Evolutionary conservation across 30 jellyfish, hydroid and myxozoan species (phyloP).

Genomic region (Pelagia noctiluca): DNA sequence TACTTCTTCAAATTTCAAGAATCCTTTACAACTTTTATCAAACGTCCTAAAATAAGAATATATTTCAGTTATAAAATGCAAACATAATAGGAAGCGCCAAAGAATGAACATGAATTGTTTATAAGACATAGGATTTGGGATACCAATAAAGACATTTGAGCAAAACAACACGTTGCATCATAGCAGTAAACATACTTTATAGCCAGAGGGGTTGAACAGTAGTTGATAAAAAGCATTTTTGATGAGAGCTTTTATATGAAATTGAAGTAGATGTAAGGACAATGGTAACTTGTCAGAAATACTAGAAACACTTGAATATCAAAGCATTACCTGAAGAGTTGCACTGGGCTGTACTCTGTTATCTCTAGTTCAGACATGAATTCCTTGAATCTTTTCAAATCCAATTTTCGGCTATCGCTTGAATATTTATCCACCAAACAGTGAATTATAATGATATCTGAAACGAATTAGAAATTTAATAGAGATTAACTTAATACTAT

Average conservation of each 20-base stretch:
- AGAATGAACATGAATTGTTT: too few species aligned
- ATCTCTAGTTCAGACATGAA: conserved; percentile 20
- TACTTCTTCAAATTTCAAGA: conserved; percentile 45
- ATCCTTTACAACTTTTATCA: conserved; percentile 68
- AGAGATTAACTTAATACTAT: not conserved
- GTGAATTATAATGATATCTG: conserved; percentile 58
- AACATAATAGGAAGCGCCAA: too few species aligned
- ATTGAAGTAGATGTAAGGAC: too few species aligned
- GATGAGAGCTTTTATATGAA: too few species aligned
- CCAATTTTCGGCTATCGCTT: conserved; percentile 23
- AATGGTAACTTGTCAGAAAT: not conserved
- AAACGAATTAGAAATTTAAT: not conserved
- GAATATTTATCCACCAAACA: conserved; percentile 27
- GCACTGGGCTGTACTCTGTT: conserved; percentile 13
- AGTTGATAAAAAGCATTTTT: too few species aligned
- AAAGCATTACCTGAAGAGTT: conserved; percentile 58
- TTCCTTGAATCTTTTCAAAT: not conserved
- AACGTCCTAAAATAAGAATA: conserved; percentile 41
- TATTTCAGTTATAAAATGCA: too few species aligned
- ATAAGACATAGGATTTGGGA: too few species aligned
- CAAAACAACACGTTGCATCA: too few species aligned
- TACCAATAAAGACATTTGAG: too few species aligned
- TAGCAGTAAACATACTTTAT: too few species aligned
- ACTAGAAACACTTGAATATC: not conserved
- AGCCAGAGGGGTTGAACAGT: too few species aligned